Evolutionary conservation across 2,113 vertebrate species (phyloP), one percentile per base, ranked within the genome.

Genomic region (Promerops cafer): DNA sequence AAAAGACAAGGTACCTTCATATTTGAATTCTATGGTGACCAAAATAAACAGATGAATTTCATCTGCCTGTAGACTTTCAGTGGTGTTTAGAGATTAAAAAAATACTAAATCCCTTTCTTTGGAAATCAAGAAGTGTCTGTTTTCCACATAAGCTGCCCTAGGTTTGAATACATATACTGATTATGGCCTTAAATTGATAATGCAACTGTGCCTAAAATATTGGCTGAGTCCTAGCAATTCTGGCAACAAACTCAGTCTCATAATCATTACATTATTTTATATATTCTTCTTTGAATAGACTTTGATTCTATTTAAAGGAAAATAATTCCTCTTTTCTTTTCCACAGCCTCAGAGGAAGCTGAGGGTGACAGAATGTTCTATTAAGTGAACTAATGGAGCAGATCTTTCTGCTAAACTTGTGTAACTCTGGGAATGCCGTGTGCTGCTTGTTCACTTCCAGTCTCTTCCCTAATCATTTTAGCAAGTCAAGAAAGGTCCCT

Each of bases 311-410:
- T 96, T 96, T 86, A 79, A 94, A 79, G 57, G 45, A 87, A 78
- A 86, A 85, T 60, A 89, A 79, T 75, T 87, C 44, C 40, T 81
- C 37, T 78, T 61, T 93, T 94, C n/a, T 94, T 94, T 83, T 83
- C 47, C 56, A 45, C 60, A 89, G 49, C 79, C 79, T 93, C 77
- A 96, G 80, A 78, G 45, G 65, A 86, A 93, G 87, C 20, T 70
- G 74, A 35, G 83, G 94, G 52, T 94, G 96, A 92, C 42, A 91
- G 89, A 96, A 92, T 84, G 64, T 97, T 97, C 94, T 94, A 93
- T 98, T 98, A 96, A 87, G 77, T 85, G 92, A 96, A 75, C 81
- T 96, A 95, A 96, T 95, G 97, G 93, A 97, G 94, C 91, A 93
- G 56, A 54, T 95, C 89, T 91, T 94, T 88, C 69, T 91, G 82